Base-by-base conservation (phyloP, 1,140 invertebrate genomes). In the Sarcophaga bullata region DNA sequence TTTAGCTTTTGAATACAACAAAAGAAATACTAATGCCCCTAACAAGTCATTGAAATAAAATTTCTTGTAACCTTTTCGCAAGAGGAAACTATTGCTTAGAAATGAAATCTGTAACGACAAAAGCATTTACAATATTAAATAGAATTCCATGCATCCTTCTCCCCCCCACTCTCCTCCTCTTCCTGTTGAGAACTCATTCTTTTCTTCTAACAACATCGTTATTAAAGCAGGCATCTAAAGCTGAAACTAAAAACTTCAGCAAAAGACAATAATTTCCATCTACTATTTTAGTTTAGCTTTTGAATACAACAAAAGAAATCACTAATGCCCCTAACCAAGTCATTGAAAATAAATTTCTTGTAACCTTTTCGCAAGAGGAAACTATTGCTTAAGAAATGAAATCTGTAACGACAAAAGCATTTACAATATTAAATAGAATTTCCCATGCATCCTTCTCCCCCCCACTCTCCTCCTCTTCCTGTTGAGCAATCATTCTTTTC, bases 401-500 rank as follows among this genome's bases (percentile, higher is more conserved):
- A 58, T 58, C 54, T 58, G 54, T 58, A 58, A 58, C 54, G 54
- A 58, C 54, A 58, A 58, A 58, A 58, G 15, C 54, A 58, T 58
- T 58, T 58, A 58, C 54, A 58, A 58, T 58, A 58, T 58, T 58
- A 58, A 58, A 58, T 58, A n/a, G 54, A 58, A 58, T n/a, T 58
- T 58, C 13, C 25, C 13, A 15, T 58, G 6, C 6, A 13, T 58
- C 54, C 6, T 58, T 52, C 6, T 1, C 15, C 15, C 54, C 15
- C 15, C 10, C 15, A 1, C 4, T 37, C 25, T 37, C 25, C 4
- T 1, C 4, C 25, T 37, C 25, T 37, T 1, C 25, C 1, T 37
- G 25, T 37, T 37, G n/a, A n/a, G n/a, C n/a, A n/a, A n/a, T n/a
- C n/a, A n/a, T n/a, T 37, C 25, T 37, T 37, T 37, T 37, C 25